Conservation (phyloP, 2,113 vertebrate genomes). For the Otis tarda region DNA sequence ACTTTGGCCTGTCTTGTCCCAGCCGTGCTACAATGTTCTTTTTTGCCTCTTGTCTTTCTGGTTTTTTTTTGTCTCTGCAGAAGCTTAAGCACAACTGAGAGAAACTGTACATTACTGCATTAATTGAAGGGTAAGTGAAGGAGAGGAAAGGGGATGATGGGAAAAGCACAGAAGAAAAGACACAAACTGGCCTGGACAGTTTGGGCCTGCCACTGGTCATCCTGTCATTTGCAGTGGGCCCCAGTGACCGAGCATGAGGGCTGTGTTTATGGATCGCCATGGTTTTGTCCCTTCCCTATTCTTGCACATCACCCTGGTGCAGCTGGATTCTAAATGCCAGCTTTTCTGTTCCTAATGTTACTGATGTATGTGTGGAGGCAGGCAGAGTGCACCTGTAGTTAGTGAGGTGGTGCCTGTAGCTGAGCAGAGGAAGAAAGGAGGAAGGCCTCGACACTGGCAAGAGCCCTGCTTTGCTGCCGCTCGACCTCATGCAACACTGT, state of each 20-base stretch:
- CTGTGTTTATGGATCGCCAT: background rate
- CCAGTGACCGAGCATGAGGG: background rate
- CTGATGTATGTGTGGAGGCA: background rate
- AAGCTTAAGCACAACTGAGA: background rate
- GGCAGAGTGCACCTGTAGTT: fast-evolving
- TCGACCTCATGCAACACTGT: fast-evolving
- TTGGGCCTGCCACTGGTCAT: background rate
- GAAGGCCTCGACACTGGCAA: background rate
- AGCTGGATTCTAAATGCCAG: background rate
- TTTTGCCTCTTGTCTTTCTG: background rate
- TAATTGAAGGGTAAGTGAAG: background rate
- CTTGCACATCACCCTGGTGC: too few relatives aligned
- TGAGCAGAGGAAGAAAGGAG: background rate
- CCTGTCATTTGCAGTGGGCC: background rate
- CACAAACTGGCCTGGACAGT: background rate
- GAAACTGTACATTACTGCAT: background rate
- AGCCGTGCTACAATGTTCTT: background rate
- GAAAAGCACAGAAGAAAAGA: background rate
- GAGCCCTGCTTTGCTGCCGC: background rate
- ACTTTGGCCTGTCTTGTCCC: background rate
- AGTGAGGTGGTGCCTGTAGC: background rate
- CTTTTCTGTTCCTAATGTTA: background rate
- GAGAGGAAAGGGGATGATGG: background rate
- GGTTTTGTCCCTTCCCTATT: background rate
- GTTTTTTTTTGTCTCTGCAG: background rate